phyloP scores from a whole-genome alignment of 2,888 invertebrate species.

The Heliconius charithonia region DNA sequence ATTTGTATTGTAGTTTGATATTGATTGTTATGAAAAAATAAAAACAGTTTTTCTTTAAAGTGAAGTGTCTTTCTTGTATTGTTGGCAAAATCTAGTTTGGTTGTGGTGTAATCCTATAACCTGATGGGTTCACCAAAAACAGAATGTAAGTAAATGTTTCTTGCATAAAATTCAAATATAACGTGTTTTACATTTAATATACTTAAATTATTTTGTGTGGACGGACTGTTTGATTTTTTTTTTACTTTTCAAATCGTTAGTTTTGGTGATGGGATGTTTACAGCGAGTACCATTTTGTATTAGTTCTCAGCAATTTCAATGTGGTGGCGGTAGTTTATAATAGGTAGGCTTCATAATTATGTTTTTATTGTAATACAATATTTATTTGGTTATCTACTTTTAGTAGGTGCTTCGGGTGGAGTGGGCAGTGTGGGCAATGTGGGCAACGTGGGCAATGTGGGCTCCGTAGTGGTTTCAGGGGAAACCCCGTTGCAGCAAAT shows the following conservation, averaged over 20 bases:
- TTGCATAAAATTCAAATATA: slow-evolving; percentile 8
- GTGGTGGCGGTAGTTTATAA: slow-evolving; percentile 4
- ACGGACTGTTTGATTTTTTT: not conserved
- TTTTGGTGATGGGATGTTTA: not conserved
- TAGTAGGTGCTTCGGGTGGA: slow-evolving; percentile 26
- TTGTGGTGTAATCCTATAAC: slow-evolving; percentile 27
- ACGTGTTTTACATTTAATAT: not conserved
- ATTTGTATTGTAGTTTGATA: not conserved
- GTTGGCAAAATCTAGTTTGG: slow-evolving; percentile 5
- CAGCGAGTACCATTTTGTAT: not conserved
- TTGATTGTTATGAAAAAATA: not conserved
- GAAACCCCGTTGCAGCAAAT: slow-evolving; percentile 76
- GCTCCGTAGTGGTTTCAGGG: slow-evolving; percentile 52
- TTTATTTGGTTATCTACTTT: not conserved
- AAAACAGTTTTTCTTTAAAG: slow-evolving; percentile 9
- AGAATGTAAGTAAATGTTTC: slow-evolving; percentile 48
- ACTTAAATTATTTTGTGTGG: not conserved
- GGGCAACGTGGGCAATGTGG: slow-evolving; percentile 43
- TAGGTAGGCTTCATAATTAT: not conserved
- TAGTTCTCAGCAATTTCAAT: not conserved
- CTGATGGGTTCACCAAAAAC: slow-evolving; percentile 48
- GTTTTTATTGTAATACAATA: not conserved
- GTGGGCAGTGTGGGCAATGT: not conserved
- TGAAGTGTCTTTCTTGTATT: slow-evolving; percentile 37
- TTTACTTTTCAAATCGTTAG: not conserved